Conservation (phyloP, 2,797 vertebrate genomes). For the Furcifer pardalis region DNA sequence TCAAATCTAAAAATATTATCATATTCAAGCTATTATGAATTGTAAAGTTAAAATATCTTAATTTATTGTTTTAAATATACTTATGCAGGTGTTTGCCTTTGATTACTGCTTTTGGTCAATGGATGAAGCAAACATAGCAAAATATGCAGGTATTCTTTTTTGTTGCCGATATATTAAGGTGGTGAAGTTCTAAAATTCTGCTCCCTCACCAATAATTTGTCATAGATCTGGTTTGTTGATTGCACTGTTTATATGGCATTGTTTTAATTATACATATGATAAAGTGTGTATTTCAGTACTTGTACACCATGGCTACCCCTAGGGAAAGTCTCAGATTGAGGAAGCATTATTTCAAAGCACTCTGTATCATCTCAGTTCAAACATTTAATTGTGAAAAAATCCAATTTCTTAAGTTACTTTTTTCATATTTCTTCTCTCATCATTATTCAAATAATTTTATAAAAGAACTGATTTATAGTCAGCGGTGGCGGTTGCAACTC, state of each 20-base stretch:
- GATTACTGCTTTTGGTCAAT: constrained; percentile 99
- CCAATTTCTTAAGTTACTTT: neutral
- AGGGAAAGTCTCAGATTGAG: neutral
- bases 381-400: neutral
- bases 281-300: neutral
- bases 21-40: neutral
- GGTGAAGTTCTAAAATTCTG: neutral
- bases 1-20: neutral
- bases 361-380: neutral
- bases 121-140: constrained; percentile 93
- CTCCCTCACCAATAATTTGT: neutral
- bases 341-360: neutral
- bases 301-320: neutral
- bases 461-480: neutral
- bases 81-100: constrained; percentile 95
- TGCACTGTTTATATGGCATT: neutral
- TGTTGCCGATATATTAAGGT: neutral
- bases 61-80: constrained; percentile 38
- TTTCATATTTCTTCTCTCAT: neutral
- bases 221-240: no score
- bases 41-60: neutral
- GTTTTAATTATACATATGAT: neutral
- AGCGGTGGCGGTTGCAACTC: no score
- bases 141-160: constrained; percentile 92
- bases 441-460: neutral